These are phyloP conservation scores for Hylaea fasciaria DNA, from an alignment of 2,888 invertebrate species.

Conservation along the genomic window DNA sequence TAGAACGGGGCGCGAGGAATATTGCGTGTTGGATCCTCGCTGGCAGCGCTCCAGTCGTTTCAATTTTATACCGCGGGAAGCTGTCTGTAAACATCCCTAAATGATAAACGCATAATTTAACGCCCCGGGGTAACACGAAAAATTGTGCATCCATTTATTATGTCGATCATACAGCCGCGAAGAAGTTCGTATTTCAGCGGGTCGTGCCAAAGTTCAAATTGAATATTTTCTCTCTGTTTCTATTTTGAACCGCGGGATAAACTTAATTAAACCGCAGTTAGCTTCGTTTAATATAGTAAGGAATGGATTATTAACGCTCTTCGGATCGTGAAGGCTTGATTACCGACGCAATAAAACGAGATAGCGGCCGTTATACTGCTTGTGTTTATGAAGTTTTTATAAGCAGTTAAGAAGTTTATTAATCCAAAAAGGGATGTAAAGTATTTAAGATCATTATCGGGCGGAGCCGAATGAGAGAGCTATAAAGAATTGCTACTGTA, in stretches of 20 bases:
- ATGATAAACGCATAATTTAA: slow-evolving; percentile 83
- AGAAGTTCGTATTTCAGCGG: slow-evolving; percentile 67
- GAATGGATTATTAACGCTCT: slow-evolving; percentile 60
- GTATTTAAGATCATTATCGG: slow-evolving; percentile 54
- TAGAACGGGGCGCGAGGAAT: slow-evolving; percentile 30
- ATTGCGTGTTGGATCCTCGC: slow-evolving; percentile 53
- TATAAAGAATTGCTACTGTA: slow-evolving; percentile 9
- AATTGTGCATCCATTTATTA: slow-evolving; percentile 77
- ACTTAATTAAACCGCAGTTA: slow-evolving; percentile 46
- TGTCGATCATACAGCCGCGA: slow-evolving; percentile 70
- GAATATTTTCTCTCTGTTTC: slow-evolving; percentile 34
- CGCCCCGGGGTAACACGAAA: slow-evolving; percentile 74
- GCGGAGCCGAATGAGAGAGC: slow-evolving; percentile 34
- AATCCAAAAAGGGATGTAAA: slow-evolving; percentile 57
- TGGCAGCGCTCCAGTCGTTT: slow-evolving; percentile 82
- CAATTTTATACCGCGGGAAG: slow-evolving; percentile 78
- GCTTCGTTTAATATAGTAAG: slow-evolving; percentile 47
- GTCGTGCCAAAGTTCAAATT: slow-evolving; percentile 55
- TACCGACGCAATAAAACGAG: slow-evolving; percentile 63
- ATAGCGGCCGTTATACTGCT: slow-evolving; percentile 58
- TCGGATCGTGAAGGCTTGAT: slow-evolving; percentile 63
- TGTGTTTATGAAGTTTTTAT: slow-evolving; percentile 52
- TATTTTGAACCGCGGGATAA: slow-evolving; percentile 36
- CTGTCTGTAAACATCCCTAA: slow-evolving; percentile 81
- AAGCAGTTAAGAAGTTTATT: slow-evolving; percentile 62